Evolutionary conservation across 2,113 vertebrate genomes (phyloP), one percentile per base, ranked within the genome.

Genomic region (Gobius niger): DNA sequence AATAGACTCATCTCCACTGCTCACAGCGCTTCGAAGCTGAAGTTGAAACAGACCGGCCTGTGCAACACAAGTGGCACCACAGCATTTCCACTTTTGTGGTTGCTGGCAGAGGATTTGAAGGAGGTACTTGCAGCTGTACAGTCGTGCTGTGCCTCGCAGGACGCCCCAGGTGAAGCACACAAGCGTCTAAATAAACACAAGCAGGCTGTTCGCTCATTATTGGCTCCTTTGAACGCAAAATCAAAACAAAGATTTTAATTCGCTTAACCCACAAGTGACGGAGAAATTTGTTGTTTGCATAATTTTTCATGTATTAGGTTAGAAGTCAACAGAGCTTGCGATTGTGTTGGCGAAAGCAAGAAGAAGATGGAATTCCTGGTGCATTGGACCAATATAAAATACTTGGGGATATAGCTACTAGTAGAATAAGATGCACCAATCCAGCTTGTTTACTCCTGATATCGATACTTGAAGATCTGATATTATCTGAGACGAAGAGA

Each of bases 101-200:
- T 86, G 80, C 69, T 77, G 59, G 76, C 47, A 44, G 63, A 46
- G 63, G 75, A 65, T 85, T 75, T 79, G 59, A 76, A 78, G 73
- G 72, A 73, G 63, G 72, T 77, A 56, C 52, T 73, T 82, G 69
- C 85, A 92, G 87, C 85, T 89, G 88, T 75, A 86, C 12, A 12
- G 54, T 72, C 24, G 24, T 47, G 12, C 70, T 76, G 42, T 56
- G 84, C 63, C 75, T 80, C 80, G 76, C 15, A 18, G 53, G 73
- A 49, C 44, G 14, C 73, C 68, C 62, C 52, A 70, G 69, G 54
- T 80, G 74, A 68, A 79, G 66, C 42, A 56, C 54, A n/a, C 34
- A 15, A 64, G 62, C 72, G 62, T 34, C 15, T 60, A 24, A 19
- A n/a, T 44, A 79, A 68, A 63, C 65, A 74, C 51, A 69, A 76